Base-by-base conservation (phyloP, 2,113 vertebrate genomes). In the Meleagris gallopavo region DNA sequence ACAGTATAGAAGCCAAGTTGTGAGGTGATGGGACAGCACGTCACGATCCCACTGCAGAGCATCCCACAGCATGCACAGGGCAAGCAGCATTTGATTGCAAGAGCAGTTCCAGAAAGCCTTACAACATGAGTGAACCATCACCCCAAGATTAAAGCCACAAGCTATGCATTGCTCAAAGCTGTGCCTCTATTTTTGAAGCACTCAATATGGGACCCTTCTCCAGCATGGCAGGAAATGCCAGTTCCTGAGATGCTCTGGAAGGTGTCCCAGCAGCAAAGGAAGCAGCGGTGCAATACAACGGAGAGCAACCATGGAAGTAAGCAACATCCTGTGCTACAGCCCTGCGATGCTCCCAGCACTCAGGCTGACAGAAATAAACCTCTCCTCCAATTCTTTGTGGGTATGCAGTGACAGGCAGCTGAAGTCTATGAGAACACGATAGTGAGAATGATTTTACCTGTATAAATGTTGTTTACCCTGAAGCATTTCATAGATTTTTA, bases 201-300 rank as follows among this genome's bases (percentile, higher is more conserved):
- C 52, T 83, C 43, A 55, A 55, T 7, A 14, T 4, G 7, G 34
- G 40, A 22, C n/a, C 30, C 24, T 80, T 83, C 76, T 64, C 45
- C 4, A 22, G 54, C 29, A 32, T 1, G 5, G 20, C 62, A 93
- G 85, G 85, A 94, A 93, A 58, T 40, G n/a, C n/a, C 83, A 65
- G 11, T 2, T 64, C 83, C 50, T 34, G 60, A 74, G 69, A 11
- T 9, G 62, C 34, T 22, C 55, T 71, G 41, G 38, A 66, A 90
- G n/a, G 67, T 86, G 67, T 45, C 83, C 54, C 43, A 20, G 71
- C 75, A 94, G 55, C 10, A 88, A 8, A 83, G 72, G 83, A 90
- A 88, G 76, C 8, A 5, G 18, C 57, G 32, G 19, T 1, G 10
- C 3, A 70, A 52, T 45, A 89, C 82, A 85, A n/a, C 7, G n/a